phyloP scores from a whole-genome alignment of 1,140 invertebrate genomes.

The Ceratina japonica region DNA sequence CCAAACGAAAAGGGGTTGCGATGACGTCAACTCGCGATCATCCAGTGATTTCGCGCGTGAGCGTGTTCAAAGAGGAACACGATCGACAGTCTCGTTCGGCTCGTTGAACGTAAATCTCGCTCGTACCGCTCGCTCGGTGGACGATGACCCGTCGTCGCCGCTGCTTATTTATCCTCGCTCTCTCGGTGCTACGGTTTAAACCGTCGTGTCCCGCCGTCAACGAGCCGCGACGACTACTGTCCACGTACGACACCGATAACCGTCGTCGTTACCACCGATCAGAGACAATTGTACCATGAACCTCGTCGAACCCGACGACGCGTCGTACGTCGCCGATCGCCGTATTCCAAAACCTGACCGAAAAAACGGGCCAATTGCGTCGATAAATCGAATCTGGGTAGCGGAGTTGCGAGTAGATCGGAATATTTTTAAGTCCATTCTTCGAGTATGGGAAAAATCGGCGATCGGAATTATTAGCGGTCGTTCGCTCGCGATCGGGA shows the following conservation, averaged over 20 bases:
- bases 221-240: neutral
- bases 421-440: neutral
- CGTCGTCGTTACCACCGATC: neutral
- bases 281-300: neutral
- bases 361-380: too few relatives aligned
- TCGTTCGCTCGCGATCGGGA: slow-evolving; percentile 37
- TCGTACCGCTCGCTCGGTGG: slow-evolving; percentile 53
- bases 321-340: too few relatives aligned
- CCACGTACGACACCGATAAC: neutral
- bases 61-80: slow-evolving; percentile 39
- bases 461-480: slow-evolving; percentile 38
- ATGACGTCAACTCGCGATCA: slow-evolving; percentile 16
- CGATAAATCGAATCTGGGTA: too few relatives aligned
- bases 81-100: slow-evolving; percentile 55
- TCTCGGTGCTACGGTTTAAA: slow-evolving; percentile 52
- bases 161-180: slow-evolving; percentile 66
- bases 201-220: slow-evolving; percentile 44
- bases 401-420: too few relatives aligned
- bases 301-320: too few relatives aligned
- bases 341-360: too few relatives aligned
- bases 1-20: slow-evolving; percentile 16
- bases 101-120: slow-evolving; percentile 71
- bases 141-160: slow-evolving; percentile 67
- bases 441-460: too few relatives aligned
- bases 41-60: slow-evolving; percentile 37